phyloP scores from a whole-genome alignment of 2,113 vertebrate species.

The Misgurnus anguillicaudatus region DNA sequence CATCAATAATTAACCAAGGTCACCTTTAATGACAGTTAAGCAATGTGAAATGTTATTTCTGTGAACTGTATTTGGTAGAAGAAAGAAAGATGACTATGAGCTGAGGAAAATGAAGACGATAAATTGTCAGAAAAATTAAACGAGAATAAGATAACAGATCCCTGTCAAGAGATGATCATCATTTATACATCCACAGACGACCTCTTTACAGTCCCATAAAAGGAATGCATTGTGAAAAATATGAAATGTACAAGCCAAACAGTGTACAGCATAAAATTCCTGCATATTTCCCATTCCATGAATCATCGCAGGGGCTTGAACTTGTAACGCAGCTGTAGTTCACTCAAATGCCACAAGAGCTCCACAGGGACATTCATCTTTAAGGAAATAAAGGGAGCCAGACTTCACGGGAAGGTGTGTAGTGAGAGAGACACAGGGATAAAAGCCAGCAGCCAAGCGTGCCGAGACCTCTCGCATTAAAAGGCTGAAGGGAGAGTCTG shows the following conservation, averaged over 20 bases:
- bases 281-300: neutral
- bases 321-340: neutral
- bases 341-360: neutral
- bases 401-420: neutral
- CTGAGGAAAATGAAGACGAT: conserved; percentile 10
- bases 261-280: neutral
- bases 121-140: neutral
- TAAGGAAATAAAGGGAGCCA: neutral
- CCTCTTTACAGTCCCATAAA: neutral
- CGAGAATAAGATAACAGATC: neutral
- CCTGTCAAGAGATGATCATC: neutral
- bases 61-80: neutral
- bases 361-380: conserved; percentile 5
- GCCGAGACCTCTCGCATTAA: neutral
- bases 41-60: conserved; percentile 47
- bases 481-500: conserved; percentile 18
- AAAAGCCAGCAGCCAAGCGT: neutral
- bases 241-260: neutral
- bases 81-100: neutral
- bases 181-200: neutral
- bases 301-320: conserved; percentile 9
- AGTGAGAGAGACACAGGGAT: conserved; percentile 4
- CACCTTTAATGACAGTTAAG: conserved; percentile 47
- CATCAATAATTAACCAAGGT: conserved; percentile 57
- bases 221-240: conserved; percentile 16